Evolutionary conservation across 2,888 invertebrate genomes (phyloP), one percentile per base, ranked within the genome.

Genomic region (Seira musarum): DNA sequence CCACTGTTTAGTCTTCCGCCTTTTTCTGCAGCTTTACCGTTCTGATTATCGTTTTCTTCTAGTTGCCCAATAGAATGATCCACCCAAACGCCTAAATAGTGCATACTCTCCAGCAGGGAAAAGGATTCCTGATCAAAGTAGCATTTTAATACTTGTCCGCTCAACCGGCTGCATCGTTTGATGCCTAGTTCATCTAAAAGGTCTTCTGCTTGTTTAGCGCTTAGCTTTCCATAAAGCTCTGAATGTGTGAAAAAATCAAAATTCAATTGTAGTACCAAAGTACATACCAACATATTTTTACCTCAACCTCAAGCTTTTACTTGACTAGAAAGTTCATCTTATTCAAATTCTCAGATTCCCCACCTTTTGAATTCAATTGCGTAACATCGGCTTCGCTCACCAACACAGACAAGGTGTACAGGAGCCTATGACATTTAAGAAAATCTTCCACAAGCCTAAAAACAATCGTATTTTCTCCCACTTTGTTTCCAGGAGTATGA

Each of bases 391-490:
- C 24, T 70, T 86, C 86, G n/a, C 85, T 81, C 0, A 76, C 75
- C 0, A 86, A 63, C 6, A 86, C 85, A 1, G 86, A 86, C 24
- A 83, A 69, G 0, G 85, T 86, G 61, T 83, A 86, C 0, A 86
- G 77, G 17, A 84, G 75, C 21, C 80, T 83, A 30, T 84, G 85
- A 35, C 76, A 83, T 40, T 83, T 79, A 0, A 86, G 46, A 66
- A 85, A 86, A 67, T 86, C 86, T 70, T 85, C 82, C 6, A 86
- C 35, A 17, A 86, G 80, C 49, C 80, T 72, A 1, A 82, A 24
- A 8, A 80, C 79, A 15, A 76, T 53, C 25, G 76, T 70, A 53
- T 78, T 80, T 22, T 77, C 67, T 13, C 22, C 61, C 8, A 76
- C 70, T 15, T 57, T 64, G 25, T 19, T 6, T 21, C 61, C 40